Evolutionary conservation across 1,140 invertebrate species (phyloP), one percentile per base, ranked within the genome.

Genomic region (Dinothrombium tinctorium): DNA sequence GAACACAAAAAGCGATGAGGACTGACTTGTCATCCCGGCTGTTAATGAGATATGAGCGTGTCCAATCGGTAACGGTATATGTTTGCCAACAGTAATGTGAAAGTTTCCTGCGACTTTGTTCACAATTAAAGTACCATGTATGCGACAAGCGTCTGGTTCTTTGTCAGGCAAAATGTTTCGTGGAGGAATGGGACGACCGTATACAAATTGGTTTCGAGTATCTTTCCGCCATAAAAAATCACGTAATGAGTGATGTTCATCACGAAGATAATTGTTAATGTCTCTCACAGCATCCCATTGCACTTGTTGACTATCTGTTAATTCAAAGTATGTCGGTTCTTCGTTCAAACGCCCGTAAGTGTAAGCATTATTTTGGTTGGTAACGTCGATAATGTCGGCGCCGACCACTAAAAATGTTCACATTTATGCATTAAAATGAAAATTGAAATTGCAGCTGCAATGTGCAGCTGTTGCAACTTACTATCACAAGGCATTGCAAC

Each of bases 61-160:
- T 9, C 76, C 80, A 26, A 54, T 44, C 47, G 56, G 49, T 37
- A 44, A 37, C 11, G 45, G 44, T 28, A 43, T 5, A 31, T 43
- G 29, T 38, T 84, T 87, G 33, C 84, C 42, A 43, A 74, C 74
- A 25, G 82, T 86, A 44, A 95, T 74, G 54, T 94, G 86, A 54
- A 94, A 83, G 57, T 92, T 90, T 31, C 87, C 87, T 33, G 83
- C 75, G 2, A 94, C 84, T 69, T 92, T 92, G 59, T 89, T 92
- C 14, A 90, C 65, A 47, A 71, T 69, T 40, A 90, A 59, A 9
- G 71, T 74, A 9, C 87, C 87, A 59, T 81, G 66, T 17, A 94
- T 61, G 33, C 84, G 64, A 54, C 89, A 94, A 0, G 84, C 81
- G 65, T 89, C 76, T 46, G 72, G 68, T n/a, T n/a, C n/a, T n/a